phyloP scores from a whole-genome alignment of 1,140 invertebrate genomes.

The Helicoverpa zea region DNA sequence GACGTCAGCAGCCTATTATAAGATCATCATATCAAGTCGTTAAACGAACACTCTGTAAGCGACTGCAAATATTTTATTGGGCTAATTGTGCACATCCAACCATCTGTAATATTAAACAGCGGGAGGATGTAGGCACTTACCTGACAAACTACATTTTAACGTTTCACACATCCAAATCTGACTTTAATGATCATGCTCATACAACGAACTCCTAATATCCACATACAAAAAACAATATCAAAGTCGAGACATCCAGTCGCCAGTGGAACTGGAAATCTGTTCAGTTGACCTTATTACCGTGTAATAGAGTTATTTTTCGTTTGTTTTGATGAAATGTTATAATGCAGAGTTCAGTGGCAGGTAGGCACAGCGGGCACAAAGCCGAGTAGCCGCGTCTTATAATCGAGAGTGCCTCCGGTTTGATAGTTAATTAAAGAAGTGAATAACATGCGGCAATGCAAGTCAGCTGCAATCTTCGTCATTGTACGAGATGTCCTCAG shows the following conservation, averaged over 20 bases:
- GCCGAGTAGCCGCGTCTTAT: constrained; percentile 81
- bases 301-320: constrained; percentile 56
- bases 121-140: constrained; percentile 42
- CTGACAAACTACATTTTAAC: constrained; percentile 45
- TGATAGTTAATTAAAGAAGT: constrained; percentile 85
- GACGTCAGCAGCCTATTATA: constrained; percentile 40
- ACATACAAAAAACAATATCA: constrained; percentile 69
- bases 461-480: constrained; percentile 78
- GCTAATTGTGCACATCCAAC: constrained; percentile 40
- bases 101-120: constrained; percentile 43
- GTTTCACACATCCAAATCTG: constrained; percentile 53
- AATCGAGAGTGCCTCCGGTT: constrained; percentile 80
- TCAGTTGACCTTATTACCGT: constrained; percentile 55
- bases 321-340: constrained; percentile 58
- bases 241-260: constrained; percentile 80
- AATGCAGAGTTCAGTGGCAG: constrained; percentile 56
- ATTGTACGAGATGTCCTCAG: constrained; percentile 55
- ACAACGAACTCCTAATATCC: constrained; percentile 57
- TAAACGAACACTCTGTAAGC: not conserved
- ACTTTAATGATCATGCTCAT: constrained; percentile 55
- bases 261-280: constrained; percentile 45
- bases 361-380: constrained; percentile 70
- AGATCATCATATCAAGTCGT: constrained; percentile 20
- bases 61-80: constrained; percentile 44
- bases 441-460: constrained; percentile 77